Percentiles rank a stretch among this genome's conserved stretches.
Conservation (phyloP, 2,113 vertebrate genomes). For the Corvus cornix region DNA sequence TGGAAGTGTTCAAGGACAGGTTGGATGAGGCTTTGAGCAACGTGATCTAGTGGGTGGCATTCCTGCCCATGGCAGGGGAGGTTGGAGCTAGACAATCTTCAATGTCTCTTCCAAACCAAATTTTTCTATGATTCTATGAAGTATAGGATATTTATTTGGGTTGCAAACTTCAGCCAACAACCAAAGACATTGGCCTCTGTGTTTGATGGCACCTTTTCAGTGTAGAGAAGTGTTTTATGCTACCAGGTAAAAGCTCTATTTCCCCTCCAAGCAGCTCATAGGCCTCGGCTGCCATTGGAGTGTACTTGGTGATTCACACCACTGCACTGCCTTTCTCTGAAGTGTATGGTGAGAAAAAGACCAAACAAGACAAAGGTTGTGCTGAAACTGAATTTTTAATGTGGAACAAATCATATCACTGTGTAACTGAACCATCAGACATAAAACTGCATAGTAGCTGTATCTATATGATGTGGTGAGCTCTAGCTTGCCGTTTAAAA, state of each 20-base stretch:
- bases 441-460: not conserved
- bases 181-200: not conserved
- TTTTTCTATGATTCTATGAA: not conserved
- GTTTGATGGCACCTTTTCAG: not conserved
- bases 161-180: not conserved
- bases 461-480: not conserved
- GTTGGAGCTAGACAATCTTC: not conserved
- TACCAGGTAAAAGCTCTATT: not conserved
- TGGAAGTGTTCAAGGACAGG: not conserved
- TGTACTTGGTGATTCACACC: accelerated
- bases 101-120: not conserved
- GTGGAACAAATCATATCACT: not conserved
- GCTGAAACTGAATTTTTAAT: not conserved
- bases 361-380: not conserved
- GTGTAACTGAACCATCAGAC: not conserved
- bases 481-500: not conserved
- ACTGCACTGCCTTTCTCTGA: not conserved
- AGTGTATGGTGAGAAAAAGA: not conserved
- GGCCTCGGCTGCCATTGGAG: accelerated
- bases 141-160: not conserved
- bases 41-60: not conserved
- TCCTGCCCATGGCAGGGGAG: not conserved
- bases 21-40: not conserved
- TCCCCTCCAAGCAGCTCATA: not conserved
- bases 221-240: not conserved